phyloP scores from a whole-genome alignment of 2,888 invertebrate genomes.

The Heterodera filipjevi region DNA sequence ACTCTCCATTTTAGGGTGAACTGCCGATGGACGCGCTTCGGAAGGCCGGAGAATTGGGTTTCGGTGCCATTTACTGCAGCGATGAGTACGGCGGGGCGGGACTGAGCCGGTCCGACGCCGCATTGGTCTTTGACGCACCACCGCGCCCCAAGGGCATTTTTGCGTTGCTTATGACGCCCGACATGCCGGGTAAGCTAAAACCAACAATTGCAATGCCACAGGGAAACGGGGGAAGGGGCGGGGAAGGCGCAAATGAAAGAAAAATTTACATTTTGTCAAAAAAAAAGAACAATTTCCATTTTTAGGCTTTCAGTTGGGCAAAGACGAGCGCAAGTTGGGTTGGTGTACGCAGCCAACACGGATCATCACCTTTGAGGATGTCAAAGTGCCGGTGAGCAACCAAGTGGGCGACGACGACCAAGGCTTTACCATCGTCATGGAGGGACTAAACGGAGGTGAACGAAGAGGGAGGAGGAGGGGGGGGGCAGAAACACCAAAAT shows the following conservation, averaged over 20 bases:
- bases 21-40: slow-evolving; percentile 70
- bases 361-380: slow-evolving; percentile 71
- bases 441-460: slow-evolving; percentile 70
- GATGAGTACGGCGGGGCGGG: slow-evolving; percentile 70
- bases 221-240: too few relatives aligned
- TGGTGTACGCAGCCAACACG: slow-evolving; percentile 72
- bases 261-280: too few relatives aligned
- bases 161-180: slow-evolving; percentile 70
- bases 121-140: slow-evolving; percentile 69
- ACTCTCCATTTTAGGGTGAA: slow-evolving; percentile 61
- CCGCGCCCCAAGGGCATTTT: slow-evolving; percentile 71
- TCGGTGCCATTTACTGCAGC: slow-evolving; percentile 71
- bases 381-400: slow-evolving; percentile 69
- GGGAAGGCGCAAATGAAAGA: too few relatives aligned
- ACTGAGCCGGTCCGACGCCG: slow-evolving; percentile 69
- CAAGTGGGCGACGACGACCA: slow-evolving; percentile 69
- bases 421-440: slow-evolving; percentile 72
- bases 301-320: slow-evolving; percentile 69
- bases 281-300: background rate
- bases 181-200: slow-evolving; percentile 61
- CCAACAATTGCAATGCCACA: too few relatives aligned
- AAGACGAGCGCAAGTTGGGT: slow-evolving; percentile 71
- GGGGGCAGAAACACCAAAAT: too few relatives aligned
- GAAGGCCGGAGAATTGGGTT: slow-evolving; percentile 70
- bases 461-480: too few relatives aligned